Percentiles rank a stretch among this genome's conserved stretches.
Conservation (phyloP, 2,113 vertebrate genomes). For the Xenopus tropicalis region DNA sequence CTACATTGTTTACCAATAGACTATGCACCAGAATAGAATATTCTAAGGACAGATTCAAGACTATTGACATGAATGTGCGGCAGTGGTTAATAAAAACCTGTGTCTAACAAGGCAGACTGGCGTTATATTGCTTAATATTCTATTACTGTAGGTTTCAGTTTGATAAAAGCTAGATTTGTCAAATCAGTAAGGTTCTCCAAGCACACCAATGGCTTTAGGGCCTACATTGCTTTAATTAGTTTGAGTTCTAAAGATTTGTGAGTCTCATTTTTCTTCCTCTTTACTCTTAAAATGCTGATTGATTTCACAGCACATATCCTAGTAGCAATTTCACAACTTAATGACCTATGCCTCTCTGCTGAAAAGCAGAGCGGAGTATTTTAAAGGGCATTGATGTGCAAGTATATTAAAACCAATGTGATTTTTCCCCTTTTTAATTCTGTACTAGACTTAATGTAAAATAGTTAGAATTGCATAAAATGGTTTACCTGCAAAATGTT, state of each 20-base stretch:
- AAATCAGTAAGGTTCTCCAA: slow-evolving; percentile 36
- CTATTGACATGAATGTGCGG: slow-evolving; percentile 4
- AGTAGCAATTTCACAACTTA: slow-evolving; percentile 34
- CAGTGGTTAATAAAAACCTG: slow-evolving; percentile 11
- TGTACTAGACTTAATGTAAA: not conserved
- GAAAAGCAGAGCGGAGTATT: slow-evolving; percentile 30
- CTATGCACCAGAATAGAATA: no score
- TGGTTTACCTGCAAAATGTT: no score
- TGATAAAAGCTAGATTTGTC: slow-evolving; percentile 41
- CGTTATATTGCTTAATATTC: slow-evolving; percentile 38
- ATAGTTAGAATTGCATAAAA: not conserved
- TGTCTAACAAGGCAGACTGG: slow-evolving; percentile 31
- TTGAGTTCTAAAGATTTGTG: slow-evolving; percentile 43
- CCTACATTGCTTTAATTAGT: slow-evolving; percentile 44
- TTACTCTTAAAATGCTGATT: slow-evolving; percentile 42
- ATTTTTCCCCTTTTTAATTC: not conserved
- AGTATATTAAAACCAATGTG: slow-evolving; percentile 16
- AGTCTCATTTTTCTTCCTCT: slow-evolving; percentile 35
- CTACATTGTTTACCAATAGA: no score
- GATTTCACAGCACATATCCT: slow-evolving; percentile 43
- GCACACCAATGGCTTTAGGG: slow-evolving; percentile 35
- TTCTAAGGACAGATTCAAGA: no score
- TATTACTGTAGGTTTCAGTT: slow-evolving; percentile 40
- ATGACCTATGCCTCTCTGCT: slow-evolving; percentile 23
- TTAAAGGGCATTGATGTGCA: slow-evolving; percentile 15